Evolutionary conservation across 2,113 vertebrate species (phyloP).

Genomic region (Dasypus novemcinctus): DNA sequence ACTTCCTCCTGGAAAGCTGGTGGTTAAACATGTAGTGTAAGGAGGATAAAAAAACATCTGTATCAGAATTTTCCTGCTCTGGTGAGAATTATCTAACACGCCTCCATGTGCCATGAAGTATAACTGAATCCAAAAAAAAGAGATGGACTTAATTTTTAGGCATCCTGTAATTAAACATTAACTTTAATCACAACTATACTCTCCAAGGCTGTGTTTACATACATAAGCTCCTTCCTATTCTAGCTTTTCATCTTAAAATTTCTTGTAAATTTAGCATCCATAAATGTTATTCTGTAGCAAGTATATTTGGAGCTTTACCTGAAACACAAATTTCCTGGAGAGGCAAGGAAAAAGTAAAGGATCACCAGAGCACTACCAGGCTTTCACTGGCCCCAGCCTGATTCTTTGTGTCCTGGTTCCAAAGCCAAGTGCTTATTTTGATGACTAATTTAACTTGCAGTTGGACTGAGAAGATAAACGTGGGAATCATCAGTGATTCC

Average conservation of each 20-base stretch:
- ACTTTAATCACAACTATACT: background rate
- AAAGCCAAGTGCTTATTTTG: background rate
- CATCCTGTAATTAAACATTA: background rate
- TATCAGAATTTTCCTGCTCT: accelerated
- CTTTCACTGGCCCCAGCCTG: background rate
- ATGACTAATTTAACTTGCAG: background rate
- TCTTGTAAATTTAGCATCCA: background rate
- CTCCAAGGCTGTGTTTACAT: background rate
- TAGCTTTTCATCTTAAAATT: background rate
- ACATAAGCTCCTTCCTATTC: background rate
- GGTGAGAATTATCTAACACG: background rate
- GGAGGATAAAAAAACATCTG: too few relatives aligned
- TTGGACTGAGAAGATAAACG: background rate
- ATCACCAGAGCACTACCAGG: background rate
- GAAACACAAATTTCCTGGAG: background rate
- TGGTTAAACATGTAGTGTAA: background rate
- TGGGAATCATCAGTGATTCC: background rate
- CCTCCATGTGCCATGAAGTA: background rate
- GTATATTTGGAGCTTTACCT: background rate
- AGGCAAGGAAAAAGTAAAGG: background rate
- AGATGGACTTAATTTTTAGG: background rate
- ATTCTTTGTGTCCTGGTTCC: background rate
- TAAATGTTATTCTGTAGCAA: background rate
- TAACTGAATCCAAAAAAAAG: background rate
- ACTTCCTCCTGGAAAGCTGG: background rate